These are phyloP conservation scores for Netelia fuscicornis DNA, from an alignment of 2,888 invertebrate species.

Conservation along the genomic window DNA sequence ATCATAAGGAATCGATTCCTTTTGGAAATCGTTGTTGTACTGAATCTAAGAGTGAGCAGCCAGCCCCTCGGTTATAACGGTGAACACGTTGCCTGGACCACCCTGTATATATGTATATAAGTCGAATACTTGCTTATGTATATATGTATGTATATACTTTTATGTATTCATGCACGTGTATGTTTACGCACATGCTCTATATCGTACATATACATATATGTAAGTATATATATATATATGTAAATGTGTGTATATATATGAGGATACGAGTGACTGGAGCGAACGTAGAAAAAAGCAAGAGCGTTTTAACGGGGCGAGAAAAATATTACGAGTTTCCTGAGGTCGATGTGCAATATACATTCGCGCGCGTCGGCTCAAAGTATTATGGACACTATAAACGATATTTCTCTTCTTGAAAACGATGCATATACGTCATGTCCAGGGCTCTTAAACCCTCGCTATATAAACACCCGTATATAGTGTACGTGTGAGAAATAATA, in stretches of 20 bases:
- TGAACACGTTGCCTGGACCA: no score
- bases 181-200: no score
- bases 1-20: no score
- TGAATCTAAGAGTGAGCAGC: no score
- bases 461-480: no score
- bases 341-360: not conserved
- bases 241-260: not conserved
- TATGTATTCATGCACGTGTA: not conserved
- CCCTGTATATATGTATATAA: not conserved
- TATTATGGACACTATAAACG: not conserved
- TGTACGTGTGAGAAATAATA: no score
- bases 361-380: not conserved
- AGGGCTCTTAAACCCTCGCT: not conserved
- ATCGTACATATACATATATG: no score
- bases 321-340: slow-evolving; percentile 36
- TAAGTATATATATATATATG: not conserved
- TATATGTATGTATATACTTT: not conserved
- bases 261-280: not conserved
- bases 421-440: not conserved
- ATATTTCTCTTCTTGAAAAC: not conserved
- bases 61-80: no score
- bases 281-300: slow-evolving; percentile 22
- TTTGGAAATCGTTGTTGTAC: no score
- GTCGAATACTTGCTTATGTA: not conserved
- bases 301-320: slow-evolving; percentile 26